A percentile compares a stretch with the other conserved stretches of the same genome.
Conservation (phyloP, 2,113 vertebrate species). For the Cnemophilus loriae region DNA sequence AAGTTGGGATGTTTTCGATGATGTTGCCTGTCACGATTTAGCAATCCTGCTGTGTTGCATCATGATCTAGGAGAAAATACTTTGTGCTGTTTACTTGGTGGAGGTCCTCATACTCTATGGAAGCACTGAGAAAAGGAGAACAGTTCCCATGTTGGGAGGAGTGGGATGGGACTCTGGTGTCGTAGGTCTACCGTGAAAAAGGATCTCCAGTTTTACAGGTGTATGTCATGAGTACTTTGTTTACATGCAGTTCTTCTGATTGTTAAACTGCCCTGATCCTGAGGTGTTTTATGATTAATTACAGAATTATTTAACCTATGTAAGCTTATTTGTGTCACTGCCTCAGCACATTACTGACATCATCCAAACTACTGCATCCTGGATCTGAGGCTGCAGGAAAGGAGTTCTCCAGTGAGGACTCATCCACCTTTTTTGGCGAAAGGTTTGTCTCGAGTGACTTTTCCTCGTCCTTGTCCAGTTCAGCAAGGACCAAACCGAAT, state of each 20-base stretch:
- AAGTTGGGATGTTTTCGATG: background rate
- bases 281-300: conserved; percentile 16
- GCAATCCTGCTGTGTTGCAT: background rate
- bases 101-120: fast-evolving
- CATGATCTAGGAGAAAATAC: background rate
- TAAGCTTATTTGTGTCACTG: background rate
- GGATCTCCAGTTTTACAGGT: background rate
- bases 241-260: background rate
- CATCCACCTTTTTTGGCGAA: background rate
- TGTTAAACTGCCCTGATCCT: background rate
- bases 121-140: background rate
- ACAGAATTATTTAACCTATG: background rate
- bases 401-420: background rate
- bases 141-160: background rate
- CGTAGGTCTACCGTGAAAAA: background rate
- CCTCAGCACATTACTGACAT: background rate
- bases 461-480: background rate
- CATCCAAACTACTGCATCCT: background rate
- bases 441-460: background rate
- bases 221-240: background rate
- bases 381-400: conserved; percentile 8
- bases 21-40: background rate
- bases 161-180: background rate
- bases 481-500: background rate
- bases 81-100: background rate